Base-by-base conservation (phyloP, 1,140 invertebrate genomes). In the Drosophila subobscura region DNA sequence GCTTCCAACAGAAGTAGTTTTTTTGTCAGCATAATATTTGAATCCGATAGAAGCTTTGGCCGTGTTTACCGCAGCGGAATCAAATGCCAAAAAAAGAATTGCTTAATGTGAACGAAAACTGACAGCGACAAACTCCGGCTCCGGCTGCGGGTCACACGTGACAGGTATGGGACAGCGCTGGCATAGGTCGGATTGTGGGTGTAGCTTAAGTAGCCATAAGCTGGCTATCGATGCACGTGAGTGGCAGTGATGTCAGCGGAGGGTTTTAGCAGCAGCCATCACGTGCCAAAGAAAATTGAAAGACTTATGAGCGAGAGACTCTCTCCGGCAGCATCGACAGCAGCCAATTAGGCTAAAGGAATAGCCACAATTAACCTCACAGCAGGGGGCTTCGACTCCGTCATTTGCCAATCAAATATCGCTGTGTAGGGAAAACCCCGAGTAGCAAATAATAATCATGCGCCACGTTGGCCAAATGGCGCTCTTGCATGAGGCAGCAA, bases 341-440 rank as follows among this genome's bases (percentile, higher is more conserved):
- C 61, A 29, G 27, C 54, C 58, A 73, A 61, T 68, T 63, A 70
- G 44, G 10, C 3, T 12, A 37, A 37, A 40, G 52, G 23, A 20
- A 52, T 41, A 33, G 45, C 10, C 56, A 45, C 47, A 74, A 85
- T 81, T 86, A 77, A 74, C 73, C 55, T 53, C 55, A 37, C 40
- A 27, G 10, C 33, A 12, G 1, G 22, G 27, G 71, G 57, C 16
- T 20, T 20, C 16, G 16, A 20, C 16, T 44, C 54, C 14, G 20
- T 53, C 74, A 75, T 72, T 88, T 66, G 78, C 67, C 83, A 88
- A 88, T 88, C 75, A 83, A 72, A 66, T 27, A 52, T 46, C 65
- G 65, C 47, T 72, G 51, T 41, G n/a, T 33, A 29, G 23, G 42
- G 46, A 40, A 41, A 50, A 50, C n/a, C 10, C 8, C 29, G 23